Base-by-base conservation (phyloP, 2,888 invertebrate species). In the Steromphala cineraria region DNA sequence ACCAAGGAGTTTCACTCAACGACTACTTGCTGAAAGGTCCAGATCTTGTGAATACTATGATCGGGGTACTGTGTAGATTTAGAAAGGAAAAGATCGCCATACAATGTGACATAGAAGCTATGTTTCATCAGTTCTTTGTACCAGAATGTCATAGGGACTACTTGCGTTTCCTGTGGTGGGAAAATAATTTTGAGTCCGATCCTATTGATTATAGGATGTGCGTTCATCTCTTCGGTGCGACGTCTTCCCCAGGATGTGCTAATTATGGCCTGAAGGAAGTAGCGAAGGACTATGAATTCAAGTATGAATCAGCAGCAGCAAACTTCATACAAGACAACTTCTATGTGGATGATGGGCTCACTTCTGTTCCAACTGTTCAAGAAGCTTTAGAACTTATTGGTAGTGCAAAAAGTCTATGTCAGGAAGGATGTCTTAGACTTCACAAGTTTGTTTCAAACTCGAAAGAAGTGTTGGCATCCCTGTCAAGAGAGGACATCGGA, bases 401-500 rank as follows among this genome's bases (percentile, higher is more conserved):
- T 17, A 81, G 67, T 10, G 80, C 56, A 19, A 77, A 79, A 53
- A 53, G 52, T 10, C 74, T 87, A 24, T 87, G 85, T 52, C 28
- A 55, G 1, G 80, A 81, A 28, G 84, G 84, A 75, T 83, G 83
- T 4, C 31, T 88, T 8, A 53, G 80, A 28, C 67, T 89, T 10
- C 84, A 85, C 81, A 87, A 88, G 71, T 85, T 87, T 67, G 21
- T 81, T 0, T 86, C 85, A 0, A 90, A 88, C 75, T 80, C 78
- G 15, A 71, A 78, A 52, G 81, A 81, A 17, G 88, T 88, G n/a
- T 17, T 87, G 5, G 24, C 80, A 5, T 10, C 53, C 5, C 40
- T 88, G n/a, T 74, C 83, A 1, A n/a, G 36, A 0, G 79, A 79
- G 36, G 87, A 86, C 36, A 31, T 84, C 80, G 85, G 83, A 15